Evolutionary conservation across 2,888 invertebrate species (phyloP).

Genomic region (Synanthedon vespiformis): DNA sequence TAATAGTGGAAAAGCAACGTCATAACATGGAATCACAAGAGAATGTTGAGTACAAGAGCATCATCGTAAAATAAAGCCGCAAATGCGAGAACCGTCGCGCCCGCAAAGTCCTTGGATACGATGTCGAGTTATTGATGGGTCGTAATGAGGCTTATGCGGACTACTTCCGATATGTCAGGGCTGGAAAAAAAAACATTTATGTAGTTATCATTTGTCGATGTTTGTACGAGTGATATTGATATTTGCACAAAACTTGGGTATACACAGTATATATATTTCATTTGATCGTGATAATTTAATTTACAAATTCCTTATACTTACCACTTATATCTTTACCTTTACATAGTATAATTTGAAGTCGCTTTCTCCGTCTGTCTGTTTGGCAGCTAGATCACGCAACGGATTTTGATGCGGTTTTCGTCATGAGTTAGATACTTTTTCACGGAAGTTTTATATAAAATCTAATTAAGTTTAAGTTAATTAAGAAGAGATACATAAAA

Average conservation of each 20-base stretch:
- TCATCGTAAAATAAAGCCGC: conserved; percentile 22
- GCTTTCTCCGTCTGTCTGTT: no score
- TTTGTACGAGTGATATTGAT: not conserved
- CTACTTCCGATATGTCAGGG: not conserved
- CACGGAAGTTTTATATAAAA: no score
- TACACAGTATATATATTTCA: not conserved
- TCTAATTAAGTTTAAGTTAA: no score
- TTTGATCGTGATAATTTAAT: not conserved
- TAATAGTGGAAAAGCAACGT: conserved; percentile 11
- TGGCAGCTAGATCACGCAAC: no score
- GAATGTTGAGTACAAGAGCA: conserved; percentile 20
- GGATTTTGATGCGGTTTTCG: no score
- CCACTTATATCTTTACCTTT: no score
- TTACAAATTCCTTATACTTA: no score
- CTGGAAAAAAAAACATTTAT: not conserved
- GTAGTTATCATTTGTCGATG: not conserved
- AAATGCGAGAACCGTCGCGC: conserved; percentile 18
- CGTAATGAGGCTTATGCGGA: conserved; percentile 22
- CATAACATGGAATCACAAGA: no score
- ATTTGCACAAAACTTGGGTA: not conserved
- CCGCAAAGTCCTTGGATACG: conserved; percentile 16
- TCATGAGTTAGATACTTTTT: no score
- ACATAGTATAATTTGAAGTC: no score
- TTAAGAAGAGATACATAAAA: no score
- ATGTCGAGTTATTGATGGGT: conserved; percentile 27